Conservation (phyloP, 2,113 vertebrate genomes). For the Alectura lathami region DNA sequence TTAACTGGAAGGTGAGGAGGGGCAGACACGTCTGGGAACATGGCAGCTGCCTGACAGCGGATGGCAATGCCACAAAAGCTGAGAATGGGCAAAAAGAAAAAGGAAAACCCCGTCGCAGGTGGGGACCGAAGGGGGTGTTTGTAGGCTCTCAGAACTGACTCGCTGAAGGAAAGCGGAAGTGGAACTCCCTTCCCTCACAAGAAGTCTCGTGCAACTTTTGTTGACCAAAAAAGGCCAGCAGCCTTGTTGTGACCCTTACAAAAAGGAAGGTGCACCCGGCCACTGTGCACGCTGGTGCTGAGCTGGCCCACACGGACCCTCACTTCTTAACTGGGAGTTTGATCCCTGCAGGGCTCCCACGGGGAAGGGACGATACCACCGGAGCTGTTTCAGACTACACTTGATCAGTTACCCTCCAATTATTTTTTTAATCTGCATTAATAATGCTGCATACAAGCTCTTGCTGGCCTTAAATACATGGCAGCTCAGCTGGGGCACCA, state of each 20-base stretch:
- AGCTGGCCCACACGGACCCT: neutral
- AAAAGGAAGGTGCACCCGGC: neutral
- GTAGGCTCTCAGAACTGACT: neutral
- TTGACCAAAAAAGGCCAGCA: neutral
- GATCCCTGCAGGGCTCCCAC: neutral
- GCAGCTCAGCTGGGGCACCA: slow-evolving; percentile 30
- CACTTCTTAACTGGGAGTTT: neutral
- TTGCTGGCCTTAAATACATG: neutral
- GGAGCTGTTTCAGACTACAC: neutral
- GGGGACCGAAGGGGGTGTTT: neutral
- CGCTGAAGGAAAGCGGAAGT: neutral
- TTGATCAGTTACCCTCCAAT: neutral
- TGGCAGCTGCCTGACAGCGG: neutral
- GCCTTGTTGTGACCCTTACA: neutral
- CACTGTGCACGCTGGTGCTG: neutral
- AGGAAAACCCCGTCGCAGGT: neutral
- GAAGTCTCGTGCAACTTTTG: neutral
- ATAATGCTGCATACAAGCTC: neutral
- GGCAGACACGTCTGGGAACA: neutral
- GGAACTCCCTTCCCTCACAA: neutral
- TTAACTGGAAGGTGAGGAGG: neutral
- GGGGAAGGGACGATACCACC: accelerated
- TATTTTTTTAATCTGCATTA: neutral
- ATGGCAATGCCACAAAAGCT: neutral
- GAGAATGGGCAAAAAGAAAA: neutral